Conservation (phyloP, 92 coral and sea anemone genomes). For the Pocillopora grandis region DNA sequence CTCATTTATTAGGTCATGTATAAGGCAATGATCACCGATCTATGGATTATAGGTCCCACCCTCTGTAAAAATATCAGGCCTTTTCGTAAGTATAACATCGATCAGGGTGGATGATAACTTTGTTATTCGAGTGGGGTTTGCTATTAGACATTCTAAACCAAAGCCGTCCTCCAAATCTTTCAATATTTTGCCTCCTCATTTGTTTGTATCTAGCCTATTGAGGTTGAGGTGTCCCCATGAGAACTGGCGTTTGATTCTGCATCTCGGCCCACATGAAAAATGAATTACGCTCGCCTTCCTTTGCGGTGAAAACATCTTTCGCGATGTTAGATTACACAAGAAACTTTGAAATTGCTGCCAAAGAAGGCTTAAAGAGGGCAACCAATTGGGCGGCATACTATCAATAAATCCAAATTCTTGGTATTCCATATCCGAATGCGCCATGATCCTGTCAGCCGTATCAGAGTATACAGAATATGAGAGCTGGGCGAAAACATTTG, state of each 20-base stretch:
- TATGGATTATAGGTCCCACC: slow-evolving; percentile 23
- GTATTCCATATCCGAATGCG: no score
- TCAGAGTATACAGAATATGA: no score
- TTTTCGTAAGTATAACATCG: slow-evolving; percentile 33
- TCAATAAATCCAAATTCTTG: no score
- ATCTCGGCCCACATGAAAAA: no score
- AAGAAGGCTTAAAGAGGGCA: no score
- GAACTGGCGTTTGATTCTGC: not conserved
- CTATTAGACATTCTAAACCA: slow-evolving; percentile 8
- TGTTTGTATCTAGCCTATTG: slow-evolving; percentile 42
- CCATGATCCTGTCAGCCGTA: no score
- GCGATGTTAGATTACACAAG: no score
- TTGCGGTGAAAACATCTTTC: no score
- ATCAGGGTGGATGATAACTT: slow-evolving; percentile 36
- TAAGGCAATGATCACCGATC: slow-evolving; percentile 35
- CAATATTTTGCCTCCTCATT: slow-evolving; percentile 35
- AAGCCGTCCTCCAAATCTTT: slow-evolving; percentile 28
- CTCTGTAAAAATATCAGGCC: slow-evolving; percentile 30
- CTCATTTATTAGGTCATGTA: slow-evolving; percentile 35
- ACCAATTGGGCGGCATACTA: no score
- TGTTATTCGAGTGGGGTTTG: slow-evolving; percentile 23
- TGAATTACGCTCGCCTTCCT: no score
- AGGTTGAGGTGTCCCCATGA: slow-evolving; percentile 38
- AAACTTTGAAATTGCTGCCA: no score
- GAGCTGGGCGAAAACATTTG: no score